Base-by-base conservation (phyloP, 2,888 invertebrate genomes). In the Dromius quadrimaculatus region DNA sequence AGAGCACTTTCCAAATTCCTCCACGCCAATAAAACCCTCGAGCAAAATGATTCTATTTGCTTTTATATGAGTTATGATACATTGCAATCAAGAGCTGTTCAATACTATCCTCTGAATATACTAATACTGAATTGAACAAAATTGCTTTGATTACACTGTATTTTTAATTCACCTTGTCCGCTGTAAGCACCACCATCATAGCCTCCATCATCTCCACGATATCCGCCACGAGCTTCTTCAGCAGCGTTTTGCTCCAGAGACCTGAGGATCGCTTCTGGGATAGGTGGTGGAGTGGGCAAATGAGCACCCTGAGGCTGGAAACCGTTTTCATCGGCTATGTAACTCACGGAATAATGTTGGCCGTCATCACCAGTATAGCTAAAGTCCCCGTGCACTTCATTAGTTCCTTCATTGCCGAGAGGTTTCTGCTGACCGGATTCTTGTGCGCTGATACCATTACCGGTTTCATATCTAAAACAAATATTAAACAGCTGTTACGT, bases 401-500 rank as follows among this genome's bases (percentile, higher is more conserved):
- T 85, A 19, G 84, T 85, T 3, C 88, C 87, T 77, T 89, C 89
- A 0, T 85, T 85, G 22, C 85, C 85, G 2, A 88, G 87, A 77
- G 89, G 89, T 83, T 91, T 91, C 76, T 92, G 81, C 68, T 90
- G 89, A 13, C 92, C 92, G 38, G 87, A 84, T 81, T 92, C 92
- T 78, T 92, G 89, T 1, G 89, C 90, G 77, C 90, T 88, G 62
- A 92, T 92, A 70, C 90, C 90, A 77, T 92, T 92, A 74, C 88
- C 90, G 61, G 92, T 89, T 84, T 92, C 90, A 79, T 89, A 92
- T 79, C 92, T 89, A 82, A 70, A 80, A 83, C n/a, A 17, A 19
- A 11, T n/a, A n/a, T n/a, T n/a, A n/a, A n/a, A n/a, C n/a, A n/a
- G n/a, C n/a, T n/a, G n/a, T n/a, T n/a, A n/a, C n/a, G n/a, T n/a